These are phyloP conservation scores for Macrobrachium nipponense DNA, from an alignment of 1,140 invertebrate species.

Conservation along the genomic window DNA sequence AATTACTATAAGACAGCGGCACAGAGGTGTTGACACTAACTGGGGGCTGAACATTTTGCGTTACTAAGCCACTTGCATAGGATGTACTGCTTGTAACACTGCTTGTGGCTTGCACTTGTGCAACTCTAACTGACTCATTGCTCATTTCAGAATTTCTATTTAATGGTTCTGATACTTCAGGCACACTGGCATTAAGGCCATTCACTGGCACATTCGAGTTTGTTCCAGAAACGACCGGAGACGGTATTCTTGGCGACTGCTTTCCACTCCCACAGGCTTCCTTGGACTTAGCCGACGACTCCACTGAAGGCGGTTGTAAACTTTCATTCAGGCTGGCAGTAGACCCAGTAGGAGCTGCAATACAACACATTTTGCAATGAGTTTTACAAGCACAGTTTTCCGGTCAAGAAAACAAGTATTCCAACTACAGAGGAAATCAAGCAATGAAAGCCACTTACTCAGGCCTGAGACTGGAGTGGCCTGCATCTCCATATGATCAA, in stretches of 20 bases:
- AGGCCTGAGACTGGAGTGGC: constrained; percentile 38
- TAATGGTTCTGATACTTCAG: constrained; percentile 20
- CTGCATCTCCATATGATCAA: constrained; percentile 55
- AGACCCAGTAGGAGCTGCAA: constrained; percentile 36
- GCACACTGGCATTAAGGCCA: constrained; percentile 27
- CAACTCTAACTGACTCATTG: constrained; percentile 26
- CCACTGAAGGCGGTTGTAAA: neutral
- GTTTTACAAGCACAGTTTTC: neutral
- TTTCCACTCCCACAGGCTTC: neutral
- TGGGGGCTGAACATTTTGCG: too few species aligned
- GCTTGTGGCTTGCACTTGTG: constrained; percentile 3
- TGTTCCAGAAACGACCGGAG: constrained; percentile 36
- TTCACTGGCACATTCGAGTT: neutral
- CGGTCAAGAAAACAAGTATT: neutral
- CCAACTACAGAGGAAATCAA: neutral
- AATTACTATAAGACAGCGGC: too few species aligned
- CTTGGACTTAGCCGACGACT: neutral
- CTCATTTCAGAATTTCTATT: neutral
- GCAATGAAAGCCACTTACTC: constrained; percentile 38
- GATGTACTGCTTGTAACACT: neutral
- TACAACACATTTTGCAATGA: neutral
- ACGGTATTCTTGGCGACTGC: constrained; percentile 27
- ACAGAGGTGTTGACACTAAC: too few species aligned
- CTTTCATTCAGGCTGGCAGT: constrained; percentile 25
- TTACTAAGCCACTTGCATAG: too few species aligned